phyloP scores from a whole-genome alignment of 2,797 vertebrate species.

The Betta splendens region DNA sequence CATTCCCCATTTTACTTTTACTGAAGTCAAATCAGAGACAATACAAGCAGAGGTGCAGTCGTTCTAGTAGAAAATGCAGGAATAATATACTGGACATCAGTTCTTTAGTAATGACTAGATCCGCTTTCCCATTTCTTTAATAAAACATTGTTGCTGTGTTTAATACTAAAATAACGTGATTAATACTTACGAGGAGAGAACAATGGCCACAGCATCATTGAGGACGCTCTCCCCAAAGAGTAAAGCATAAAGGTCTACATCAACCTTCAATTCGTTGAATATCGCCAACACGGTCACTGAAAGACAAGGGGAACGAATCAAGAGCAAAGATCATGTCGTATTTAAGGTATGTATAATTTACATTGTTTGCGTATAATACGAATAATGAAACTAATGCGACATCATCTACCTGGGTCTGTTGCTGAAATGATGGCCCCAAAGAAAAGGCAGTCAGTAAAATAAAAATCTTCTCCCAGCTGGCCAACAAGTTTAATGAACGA shows the following conservation, averaged over 20 bases:
- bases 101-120: not conserved
- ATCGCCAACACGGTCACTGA: conserved; percentile 97
- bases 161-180: not conserved
- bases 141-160: not conserved
- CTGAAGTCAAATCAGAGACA: too few relatives aligned
- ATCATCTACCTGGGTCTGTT: conserved; percentile 90
- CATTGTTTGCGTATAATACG: not conserved
- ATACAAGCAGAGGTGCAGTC: not conserved
- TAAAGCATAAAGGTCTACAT: conserved; percentile 96
- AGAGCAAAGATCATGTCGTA: not conserved
- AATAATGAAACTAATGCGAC: not conserved
- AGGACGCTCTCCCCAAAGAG: conserved; percentile 98
- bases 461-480: conserved; percentile 92
- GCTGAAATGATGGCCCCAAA: conserved; percentile 97
- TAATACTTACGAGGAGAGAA: conserved; percentile 94
- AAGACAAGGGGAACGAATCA: conserved; percentile 36
- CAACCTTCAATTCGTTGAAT: conserved; percentile 96
- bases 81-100: not conserved
- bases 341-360: not conserved
- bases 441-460: conserved; percentile 96
- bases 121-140: not conserved
- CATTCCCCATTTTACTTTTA: too few relatives aligned
- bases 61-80: not conserved
- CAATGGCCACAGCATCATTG: conserved; percentile 97
- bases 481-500: conserved; percentile 92